Conservation (phyloP, 2,797 vertebrate species). For the Echiichthys vipera region DNA sequence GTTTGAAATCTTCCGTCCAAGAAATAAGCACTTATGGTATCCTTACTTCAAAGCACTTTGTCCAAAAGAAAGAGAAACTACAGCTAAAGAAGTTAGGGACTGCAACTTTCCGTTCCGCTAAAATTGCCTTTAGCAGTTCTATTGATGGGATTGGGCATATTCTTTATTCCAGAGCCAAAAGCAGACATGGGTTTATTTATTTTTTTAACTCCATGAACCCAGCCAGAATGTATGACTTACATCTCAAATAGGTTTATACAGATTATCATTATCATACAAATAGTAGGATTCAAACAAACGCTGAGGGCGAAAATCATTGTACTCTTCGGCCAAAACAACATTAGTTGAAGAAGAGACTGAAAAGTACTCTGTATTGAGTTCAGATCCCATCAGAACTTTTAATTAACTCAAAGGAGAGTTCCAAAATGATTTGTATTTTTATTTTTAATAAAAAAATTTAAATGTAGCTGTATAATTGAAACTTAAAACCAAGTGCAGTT, state of each 20-base stretch:
- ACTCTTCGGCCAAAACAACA: slow-evolving; percentile 29
- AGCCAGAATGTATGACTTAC: slow-evolving; percentile 52
- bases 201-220: not conserved
- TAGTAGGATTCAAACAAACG: slow-evolving; percentile 39
- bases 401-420: slow-evolving; percentile 39
- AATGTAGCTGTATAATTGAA: slow-evolving; percentile 5
- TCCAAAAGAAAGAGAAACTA: slow-evolving; percentile 36
- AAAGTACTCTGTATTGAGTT: not conserved
- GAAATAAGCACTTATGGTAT: slow-evolving; percentile 5
- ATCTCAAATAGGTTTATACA: slow-evolving; percentile 33
- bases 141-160: slow-evolving; percentile 47
- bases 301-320: slow-evolving; percentile 35
- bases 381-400: slow-evolving; percentile 41
- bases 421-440: slow-evolving; percentile 13
- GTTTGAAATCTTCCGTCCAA: slow-evolving; percentile 39
- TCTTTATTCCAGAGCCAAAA: slow-evolving; percentile 59
- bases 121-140: slow-evolving; percentile 42
- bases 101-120: slow-evolving; percentile 35
- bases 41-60: slow-evolving; percentile 40
- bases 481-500: slow-evolving; percentile 11
- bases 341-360: slow-evolving; percentile 23
- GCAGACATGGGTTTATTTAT: slow-evolving; percentile 1
- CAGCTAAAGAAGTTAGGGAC: slow-evolving; percentile 25
- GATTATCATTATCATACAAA: too few species aligned
- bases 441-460: not conserved